Conservation (phyloP, 2,797 vertebrate genomes). For the Chaetodon trifasciatus region DNA sequence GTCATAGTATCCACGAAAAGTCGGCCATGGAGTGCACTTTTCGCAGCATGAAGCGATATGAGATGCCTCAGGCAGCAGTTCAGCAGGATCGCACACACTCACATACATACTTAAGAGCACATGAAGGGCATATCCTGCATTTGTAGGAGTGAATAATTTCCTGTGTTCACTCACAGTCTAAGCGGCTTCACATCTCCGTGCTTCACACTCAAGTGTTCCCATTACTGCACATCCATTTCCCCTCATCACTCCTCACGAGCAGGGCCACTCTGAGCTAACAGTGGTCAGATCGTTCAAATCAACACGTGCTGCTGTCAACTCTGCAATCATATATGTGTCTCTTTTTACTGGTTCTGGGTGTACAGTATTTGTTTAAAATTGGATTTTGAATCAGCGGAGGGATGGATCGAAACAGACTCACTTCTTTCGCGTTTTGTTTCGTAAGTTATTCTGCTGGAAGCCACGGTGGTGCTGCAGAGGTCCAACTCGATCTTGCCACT, state of each 20-base stretch:
- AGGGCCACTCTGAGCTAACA: slow-evolving; percentile 6
- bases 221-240: slow-evolving; percentile 40
- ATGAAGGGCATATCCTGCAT: slow-evolving; percentile 39
- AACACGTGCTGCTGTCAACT: slow-evolving; percentile 60
- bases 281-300: slow-evolving; percentile 40
- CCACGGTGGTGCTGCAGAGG: slow-evolving; percentile 53
- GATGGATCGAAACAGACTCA: slow-evolving; percentile 20
- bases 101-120: slow-evolving; percentile 46
- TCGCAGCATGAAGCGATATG: slow-evolving; percentile 40
- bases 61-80: slow-evolving; percentile 36
- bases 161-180: slow-evolving; percentile 36
- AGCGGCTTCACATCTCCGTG: slow-evolving; percentile 51
- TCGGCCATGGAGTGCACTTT: slow-evolving; percentile 37
- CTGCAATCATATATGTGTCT: slow-evolving; percentile 62
- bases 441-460: slow-evolving; percentile 69
- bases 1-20: slow-evolving; percentile 22
- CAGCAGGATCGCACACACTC: slow-evolving; percentile 30
- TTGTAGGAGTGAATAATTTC: slow-evolving; percentile 34
- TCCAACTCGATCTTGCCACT: slow-evolving; percentile 46
- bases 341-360: slow-evolving; percentile 39
- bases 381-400: slow-evolving; percentile 15
- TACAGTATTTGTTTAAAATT: slow-evolving; percentile 49
- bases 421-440: slow-evolving; percentile 32
- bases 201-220: slow-evolving; percentile 39
- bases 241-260: slow-evolving; percentile 30